Conservation (phyloP, 2,888 invertebrate species). For the Cryptops parisi region DNA sequence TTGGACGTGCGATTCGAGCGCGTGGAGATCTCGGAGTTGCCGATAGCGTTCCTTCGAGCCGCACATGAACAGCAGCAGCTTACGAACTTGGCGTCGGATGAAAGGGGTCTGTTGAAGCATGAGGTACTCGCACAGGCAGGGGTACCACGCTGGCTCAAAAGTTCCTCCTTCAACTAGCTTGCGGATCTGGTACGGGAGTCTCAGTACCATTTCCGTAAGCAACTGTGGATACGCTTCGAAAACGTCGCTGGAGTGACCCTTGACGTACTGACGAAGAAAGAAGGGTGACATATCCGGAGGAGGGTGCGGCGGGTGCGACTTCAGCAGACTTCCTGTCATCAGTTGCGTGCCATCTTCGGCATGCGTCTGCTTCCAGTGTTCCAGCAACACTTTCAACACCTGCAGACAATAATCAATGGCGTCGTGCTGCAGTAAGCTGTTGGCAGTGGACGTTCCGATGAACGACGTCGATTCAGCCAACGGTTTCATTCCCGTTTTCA, state of each 20-base stretch:
- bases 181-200: slow-evolving; percentile 85
- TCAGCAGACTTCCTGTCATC: slow-evolving; percentile 41
- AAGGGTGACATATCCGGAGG: slow-evolving; percentile 92
- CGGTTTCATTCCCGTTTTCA: slow-evolving; percentile 41
- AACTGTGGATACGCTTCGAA: slow-evolving; percentile 87
- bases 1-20: slow-evolving; percentile 67
- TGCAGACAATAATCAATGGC: slow-evolving; percentile 57
- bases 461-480: slow-evolving; percentile 39
- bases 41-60: slow-evolving; percentile 93
- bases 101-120: slow-evolving; percentile 54
- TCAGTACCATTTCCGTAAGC: slow-evolving; percentile 86
- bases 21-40: slow-evolving; percentile 82
- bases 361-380: slow-evolving; percentile 48
- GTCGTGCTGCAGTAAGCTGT: slow-evolving; percentile 50
- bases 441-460: slow-evolving; percentile 55
- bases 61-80: slow-evolving; percentile 78
- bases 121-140: slow-evolving; percentile 66
- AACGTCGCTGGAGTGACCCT: slow-evolving; percentile 77
- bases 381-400: slow-evolving; percentile 49
- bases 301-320: slow-evolving; percentile 57
- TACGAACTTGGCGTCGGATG: slow-evolving; percentile 67
- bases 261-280: slow-evolving; percentile 65
- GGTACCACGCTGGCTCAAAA: slow-evolving; percentile 34
- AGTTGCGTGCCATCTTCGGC: slow-evolving; percentile 23
- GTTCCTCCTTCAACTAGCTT: slow-evolving; percentile 32